Percentiles rank a stretch among this genome's conserved stretches.
These are phyloP conservation scores for Onychomys arenicola DNA, from an alignment of 2,797 vertebrate genomes.

Conservation along the genomic window DNA sequence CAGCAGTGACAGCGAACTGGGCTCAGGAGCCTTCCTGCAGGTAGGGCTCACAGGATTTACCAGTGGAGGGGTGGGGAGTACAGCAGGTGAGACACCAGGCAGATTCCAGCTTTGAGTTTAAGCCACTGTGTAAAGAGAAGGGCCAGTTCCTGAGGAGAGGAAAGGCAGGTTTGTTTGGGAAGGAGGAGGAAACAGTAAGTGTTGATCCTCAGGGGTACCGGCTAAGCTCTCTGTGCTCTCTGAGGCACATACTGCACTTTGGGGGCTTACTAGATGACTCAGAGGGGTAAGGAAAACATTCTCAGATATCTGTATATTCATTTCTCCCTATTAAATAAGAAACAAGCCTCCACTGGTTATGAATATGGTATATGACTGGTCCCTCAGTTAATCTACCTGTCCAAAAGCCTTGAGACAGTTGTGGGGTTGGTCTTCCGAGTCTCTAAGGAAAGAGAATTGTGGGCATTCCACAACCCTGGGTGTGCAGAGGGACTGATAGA, in stretches of 20 bases:
- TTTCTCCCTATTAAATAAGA: slow-evolving; percentile 29
- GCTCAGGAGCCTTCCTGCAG: not conserved
- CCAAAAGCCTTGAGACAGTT: not conserved
- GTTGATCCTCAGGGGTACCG: not conserved
- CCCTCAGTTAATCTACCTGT: not conserved
- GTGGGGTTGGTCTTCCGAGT: not conserved
- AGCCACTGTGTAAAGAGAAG: not conserved
- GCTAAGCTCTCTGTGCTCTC: not conserved
- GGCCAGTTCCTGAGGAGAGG: not conserved
- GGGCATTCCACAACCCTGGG: not conserved
- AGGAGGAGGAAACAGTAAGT: not conserved
- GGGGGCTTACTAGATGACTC: not conserved
- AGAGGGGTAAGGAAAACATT: not conserved
- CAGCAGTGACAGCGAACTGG: not conserved
- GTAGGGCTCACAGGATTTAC: not conserved
- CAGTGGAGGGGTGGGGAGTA: not conserved
- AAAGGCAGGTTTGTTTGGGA: not conserved
- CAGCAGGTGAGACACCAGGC: not conserved
- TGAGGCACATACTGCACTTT: not conserved
- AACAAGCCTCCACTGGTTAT: not conserved
- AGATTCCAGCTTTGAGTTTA: not conserved
- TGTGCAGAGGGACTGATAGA: not conserved
- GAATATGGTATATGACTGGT: not conserved
- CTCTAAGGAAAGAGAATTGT: not conserved
- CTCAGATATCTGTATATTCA: not conserved